Evolutionary conservation across 2,797 vertebrate genomes (phyloP).

Genomic region (Eurystomus glaucurus): DNA sequence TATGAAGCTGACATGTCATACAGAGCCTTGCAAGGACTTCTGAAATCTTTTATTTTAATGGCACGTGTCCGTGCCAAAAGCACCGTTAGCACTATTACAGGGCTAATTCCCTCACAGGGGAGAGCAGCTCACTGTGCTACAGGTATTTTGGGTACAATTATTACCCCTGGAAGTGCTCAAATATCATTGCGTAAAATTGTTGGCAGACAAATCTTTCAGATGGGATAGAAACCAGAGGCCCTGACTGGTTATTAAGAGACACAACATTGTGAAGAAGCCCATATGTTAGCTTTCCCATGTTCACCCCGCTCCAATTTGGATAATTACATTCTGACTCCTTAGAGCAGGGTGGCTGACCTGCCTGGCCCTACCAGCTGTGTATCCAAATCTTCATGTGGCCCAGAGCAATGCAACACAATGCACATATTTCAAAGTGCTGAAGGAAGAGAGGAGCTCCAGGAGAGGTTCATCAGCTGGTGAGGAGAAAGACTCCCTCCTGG

Average conservation of each 20-base stretch:
- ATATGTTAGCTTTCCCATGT: constrained; percentile 34
- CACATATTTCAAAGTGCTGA: neutral
- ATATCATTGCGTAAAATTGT: constrained; percentile 40
- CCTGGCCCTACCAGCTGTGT: constrained; percentile 36
- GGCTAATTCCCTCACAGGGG: constrained; percentile 6
- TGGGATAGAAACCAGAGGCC: constrained; percentile 47
- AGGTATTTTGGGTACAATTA: constrained; percentile 15
- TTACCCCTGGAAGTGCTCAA: constrained; percentile 1
- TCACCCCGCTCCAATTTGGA: constrained; percentile 50
- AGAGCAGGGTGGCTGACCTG: constrained; percentile 42
- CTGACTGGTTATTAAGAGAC: constrained; percentile 46
- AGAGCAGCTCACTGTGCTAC: neutral
- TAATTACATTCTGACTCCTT: constrained; percentile 42
- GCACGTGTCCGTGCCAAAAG: neutral
- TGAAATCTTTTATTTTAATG: constrained; percentile 19
- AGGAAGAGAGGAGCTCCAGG: neutral
- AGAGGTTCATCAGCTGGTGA: neutral
- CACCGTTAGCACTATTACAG: neutral
- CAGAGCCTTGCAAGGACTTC: neutral
- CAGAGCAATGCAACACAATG: neutral
- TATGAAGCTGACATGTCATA: neutral
- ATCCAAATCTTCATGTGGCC: neutral
- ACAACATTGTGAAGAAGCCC: neutral
- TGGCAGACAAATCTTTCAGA: constrained; percentile 48
- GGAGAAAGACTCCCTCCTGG: neutral